phyloP scores from a whole-genome alignment of 2,888 invertebrate genomes.

The Himalopsyche kuldschensis region DNA sequence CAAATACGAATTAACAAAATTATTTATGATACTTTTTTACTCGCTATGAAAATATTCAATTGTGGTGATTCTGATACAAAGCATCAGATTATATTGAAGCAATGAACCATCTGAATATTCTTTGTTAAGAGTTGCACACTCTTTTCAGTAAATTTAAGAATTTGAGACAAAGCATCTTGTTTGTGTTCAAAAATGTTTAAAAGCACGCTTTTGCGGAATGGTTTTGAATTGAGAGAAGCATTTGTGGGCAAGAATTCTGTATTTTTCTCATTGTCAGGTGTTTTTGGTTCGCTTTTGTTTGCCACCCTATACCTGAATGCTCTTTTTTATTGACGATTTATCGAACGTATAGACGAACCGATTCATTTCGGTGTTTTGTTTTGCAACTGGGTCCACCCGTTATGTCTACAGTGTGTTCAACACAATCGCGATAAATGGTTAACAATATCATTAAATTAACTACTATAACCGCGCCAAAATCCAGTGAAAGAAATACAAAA shows the following conservation, averaged over 20 bases:
- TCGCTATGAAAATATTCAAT: no score
- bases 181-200: background rate
- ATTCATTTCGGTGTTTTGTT: background rate
- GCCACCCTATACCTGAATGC: background rate
- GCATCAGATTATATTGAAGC: no score
- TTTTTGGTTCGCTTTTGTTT: background rate
- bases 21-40: no score
- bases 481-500: no score
- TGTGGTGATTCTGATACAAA: no score
- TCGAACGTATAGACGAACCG: background rate
- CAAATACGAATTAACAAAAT: no score
- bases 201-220: background rate
- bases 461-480: no score
- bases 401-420: background rate
- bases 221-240: background rate
- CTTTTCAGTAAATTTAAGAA: no score
- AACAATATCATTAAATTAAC: no score
- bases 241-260: background rate
- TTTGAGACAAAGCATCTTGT: background rate
- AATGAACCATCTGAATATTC: no score
- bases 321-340: conserved; percentile 7
- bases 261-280: background rate
- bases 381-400: conserved; percentile 3
- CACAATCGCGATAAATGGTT: no score
- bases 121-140: no score